Conservation (phyloP, 2,797 vertebrate species). For the Sebastes itinus region DNA sequence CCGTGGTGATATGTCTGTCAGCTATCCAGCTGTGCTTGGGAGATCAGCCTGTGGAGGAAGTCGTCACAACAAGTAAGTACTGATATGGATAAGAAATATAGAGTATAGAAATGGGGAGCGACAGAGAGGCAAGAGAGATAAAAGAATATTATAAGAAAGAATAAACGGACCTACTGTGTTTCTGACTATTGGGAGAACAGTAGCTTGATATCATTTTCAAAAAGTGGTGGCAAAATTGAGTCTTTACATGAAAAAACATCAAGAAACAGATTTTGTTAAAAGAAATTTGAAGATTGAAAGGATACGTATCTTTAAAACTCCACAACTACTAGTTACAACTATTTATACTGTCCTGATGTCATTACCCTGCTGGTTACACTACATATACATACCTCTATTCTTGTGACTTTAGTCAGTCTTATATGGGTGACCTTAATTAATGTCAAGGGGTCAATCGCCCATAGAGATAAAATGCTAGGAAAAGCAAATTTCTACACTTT, state of each 20-base stretch:
- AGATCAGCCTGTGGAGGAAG: conserved; percentile 44
- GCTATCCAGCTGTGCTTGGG: conserved; percentile 51
- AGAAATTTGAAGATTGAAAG: background rate
- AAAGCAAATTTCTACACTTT: background rate
- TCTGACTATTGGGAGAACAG: background rate
- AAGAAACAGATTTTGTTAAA: background rate
- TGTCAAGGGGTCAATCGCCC: background rate
- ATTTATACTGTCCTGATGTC: background rate
- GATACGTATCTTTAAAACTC: fast-evolving
- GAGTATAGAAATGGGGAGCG: background rate
- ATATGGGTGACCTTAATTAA: background rate
- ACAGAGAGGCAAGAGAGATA: background rate
- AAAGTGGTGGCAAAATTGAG: background rate
- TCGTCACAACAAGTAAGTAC: conserved; percentile 58
- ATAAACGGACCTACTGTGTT: background rate
- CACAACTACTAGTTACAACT: background rate
- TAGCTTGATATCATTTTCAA: background rate
- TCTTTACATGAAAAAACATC: background rate
- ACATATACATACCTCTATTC: background rate
- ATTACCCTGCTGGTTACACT: background rate
- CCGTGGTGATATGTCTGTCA: conserved; percentile 60
- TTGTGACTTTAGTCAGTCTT: background rate
- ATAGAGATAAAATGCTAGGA: background rate
- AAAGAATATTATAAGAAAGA: background rate
- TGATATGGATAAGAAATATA: background rate